phyloP scores from a whole-genome alignment of 2,113 vertebrate genomes.

The Alligator mississippiensis region DNA sequence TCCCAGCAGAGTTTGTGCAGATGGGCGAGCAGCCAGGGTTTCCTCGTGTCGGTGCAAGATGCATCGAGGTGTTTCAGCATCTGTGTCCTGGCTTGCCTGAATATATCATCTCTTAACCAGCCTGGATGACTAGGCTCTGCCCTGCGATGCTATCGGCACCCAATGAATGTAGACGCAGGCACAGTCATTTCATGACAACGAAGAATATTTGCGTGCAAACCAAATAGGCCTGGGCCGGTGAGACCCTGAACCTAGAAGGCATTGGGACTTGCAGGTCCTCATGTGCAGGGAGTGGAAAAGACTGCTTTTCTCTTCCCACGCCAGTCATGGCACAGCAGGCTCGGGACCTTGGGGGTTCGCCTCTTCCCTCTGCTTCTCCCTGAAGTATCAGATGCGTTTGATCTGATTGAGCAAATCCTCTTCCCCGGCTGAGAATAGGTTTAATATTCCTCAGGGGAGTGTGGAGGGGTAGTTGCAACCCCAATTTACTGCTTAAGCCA shows the following conservation, averaged over 20 bases:
- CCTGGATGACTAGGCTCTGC: background rate
- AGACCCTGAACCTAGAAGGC: background rate
- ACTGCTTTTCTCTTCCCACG: background rate
- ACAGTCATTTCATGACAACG: background rate
- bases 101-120: background rate
- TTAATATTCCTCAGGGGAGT: background rate
- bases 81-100: constrained; percentile 24
- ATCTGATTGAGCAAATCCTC: background rate
- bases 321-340: background rate
- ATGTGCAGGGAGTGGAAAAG: fast-evolving
- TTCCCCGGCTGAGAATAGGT: background rate
- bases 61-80: background rate
- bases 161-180: background rate
- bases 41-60: background rate
- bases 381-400: background rate
- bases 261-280: background rate
- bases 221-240: background rate
- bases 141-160: background rate
- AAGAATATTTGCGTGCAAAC: background rate
- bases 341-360: background rate
- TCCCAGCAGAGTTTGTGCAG: constrained; percentile 9
- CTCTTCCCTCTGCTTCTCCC: background rate
- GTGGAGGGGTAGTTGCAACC: background rate
- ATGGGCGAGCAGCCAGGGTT: background rate
- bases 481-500: background rate